These are phyloP conservation scores for Drosophila subobscura DNA, from an alignment of 1,140 invertebrate species.

Conservation along the genomic window DNA sequence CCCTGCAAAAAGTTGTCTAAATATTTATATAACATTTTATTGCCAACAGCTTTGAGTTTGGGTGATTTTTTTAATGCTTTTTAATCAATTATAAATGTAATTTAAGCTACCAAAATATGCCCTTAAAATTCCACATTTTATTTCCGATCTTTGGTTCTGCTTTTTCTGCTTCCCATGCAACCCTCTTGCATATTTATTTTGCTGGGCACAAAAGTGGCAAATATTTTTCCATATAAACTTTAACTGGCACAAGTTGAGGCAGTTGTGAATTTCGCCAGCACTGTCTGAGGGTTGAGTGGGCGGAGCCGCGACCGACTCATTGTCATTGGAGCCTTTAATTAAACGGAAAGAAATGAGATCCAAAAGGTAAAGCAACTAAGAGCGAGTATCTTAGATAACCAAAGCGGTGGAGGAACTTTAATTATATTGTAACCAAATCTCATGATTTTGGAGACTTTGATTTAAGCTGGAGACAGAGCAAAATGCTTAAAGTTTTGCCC, in stretches of 20 bases:
- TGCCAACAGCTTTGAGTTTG: too few species aligned
- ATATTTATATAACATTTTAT: too few species aligned
- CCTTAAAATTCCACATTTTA: too few species aligned
- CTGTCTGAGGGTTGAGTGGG: background rate
- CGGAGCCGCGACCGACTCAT: constrained; percentile 1
- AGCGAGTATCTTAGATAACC: background rate
- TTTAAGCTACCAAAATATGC: too few species aligned
- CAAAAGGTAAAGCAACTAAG: background rate
- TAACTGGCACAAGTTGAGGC: constrained; percentile 29
- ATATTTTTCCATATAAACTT: constrained; percentile 48
- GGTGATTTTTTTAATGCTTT: too few species aligned
- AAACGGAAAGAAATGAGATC: constrained; percentile 46
- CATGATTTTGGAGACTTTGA: background rate
- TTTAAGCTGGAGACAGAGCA: constrained; percentile 1
- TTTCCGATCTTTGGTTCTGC: too few species aligned
- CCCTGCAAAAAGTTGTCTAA: too few species aligned
- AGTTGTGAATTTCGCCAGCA: background rate
- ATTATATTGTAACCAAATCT: background rate
- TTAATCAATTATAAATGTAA: background rate
- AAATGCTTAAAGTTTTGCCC: background rate
- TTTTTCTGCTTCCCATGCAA: background rate
- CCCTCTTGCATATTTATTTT: background rate
- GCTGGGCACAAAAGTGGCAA: constrained; percentile 3
- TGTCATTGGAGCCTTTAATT: constrained; percentile 65
- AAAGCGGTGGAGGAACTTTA: background rate